Percentiles rank a stretch among this genome's conserved stretches.
Conservation (phyloP, 2,113 vertebrate genomes). For the Romanogobio albipinnatus region DNA sequence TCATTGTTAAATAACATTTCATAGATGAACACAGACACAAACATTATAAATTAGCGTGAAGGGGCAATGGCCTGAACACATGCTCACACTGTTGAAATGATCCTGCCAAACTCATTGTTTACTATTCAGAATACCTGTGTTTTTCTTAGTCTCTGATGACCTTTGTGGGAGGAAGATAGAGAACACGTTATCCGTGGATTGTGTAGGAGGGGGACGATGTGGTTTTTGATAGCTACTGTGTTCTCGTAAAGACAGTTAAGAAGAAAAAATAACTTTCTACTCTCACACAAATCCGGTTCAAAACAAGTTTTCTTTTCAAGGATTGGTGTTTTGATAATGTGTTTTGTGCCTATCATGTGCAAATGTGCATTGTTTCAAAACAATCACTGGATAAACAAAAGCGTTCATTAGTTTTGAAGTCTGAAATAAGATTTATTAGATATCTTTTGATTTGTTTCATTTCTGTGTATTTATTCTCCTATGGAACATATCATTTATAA, state of each 20-base stretch:
- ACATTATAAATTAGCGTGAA: not conserved
- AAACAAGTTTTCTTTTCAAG: constrained; percentile 71
- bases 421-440: not conserved
- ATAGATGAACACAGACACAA: not conserved
- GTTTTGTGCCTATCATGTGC: not conserved
- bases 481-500: not conserved
- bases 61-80: not conserved
- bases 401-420: constrained; percentile 21
- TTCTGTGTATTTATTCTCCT: not conserved
- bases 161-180: constrained; percentile 79
- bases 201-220: constrained; percentile 79
- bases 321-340: constrained; percentile 60
- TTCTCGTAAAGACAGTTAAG: constrained; percentile 74
- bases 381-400: constrained; percentile 14
- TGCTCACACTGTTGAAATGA: constrained; percentile 27
- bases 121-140: constrained; percentile 68
- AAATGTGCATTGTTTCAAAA: constrained; percentile 60
- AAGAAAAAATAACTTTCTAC: constrained; percentile 64
- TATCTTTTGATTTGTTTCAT: not conserved
- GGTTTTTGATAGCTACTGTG: constrained; percentile 79
- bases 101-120: constrained; percentile 51
- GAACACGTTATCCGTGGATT: constrained; percentile 67
- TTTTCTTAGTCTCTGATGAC: constrained; percentile 75
- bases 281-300: constrained; percentile 66
- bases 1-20: not conserved